Base-by-base conservation (phyloP, 2,797 vertebrate species). In the Rhinogobio ventralis region DNA sequence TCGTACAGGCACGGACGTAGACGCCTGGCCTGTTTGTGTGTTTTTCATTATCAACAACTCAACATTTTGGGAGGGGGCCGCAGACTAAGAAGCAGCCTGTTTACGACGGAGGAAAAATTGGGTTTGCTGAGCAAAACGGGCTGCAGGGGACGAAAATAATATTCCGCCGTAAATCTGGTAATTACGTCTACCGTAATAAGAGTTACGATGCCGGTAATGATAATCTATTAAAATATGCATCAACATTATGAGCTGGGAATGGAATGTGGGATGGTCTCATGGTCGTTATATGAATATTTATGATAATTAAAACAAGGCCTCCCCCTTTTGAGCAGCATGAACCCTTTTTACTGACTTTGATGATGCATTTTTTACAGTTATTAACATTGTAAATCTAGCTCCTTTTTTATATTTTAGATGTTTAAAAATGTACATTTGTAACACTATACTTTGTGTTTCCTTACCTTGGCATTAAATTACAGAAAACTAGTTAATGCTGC, bases 211-310 rank as follows among this genome's bases (percentile, higher is more conserved):
- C 89, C 87, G 69, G 91, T 92, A 94, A 95, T 94, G 79, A 91
- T 91, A 94, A 95, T 93, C 91, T 94, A 94, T 95, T 95, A 92
- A 95, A 95, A 94, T 94, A 95, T 94, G 94, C 91, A 95, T 94
- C 94, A 93, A 90, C 89, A 90, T 93, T 94, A 93, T 91, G 89
- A 91, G 91, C 90, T 89, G 90, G 88, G 92, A 93, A 93, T 89
- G 91, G 92, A 92, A 94, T 86, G 87, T 88, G 81, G 90, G 91
- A 83, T 81, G 91, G 87, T 84, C 91, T 93, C 89, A 90, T 84
- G 91, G 89, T 89, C 89, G 91, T 94, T 94, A 92, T 90, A 93
- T 93, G 93, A 94, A 94, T 95, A 94, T 94, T 94, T 91, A 94
- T 94, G 93, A 89, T 93, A 94, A 95, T 95, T 95, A 94, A 94